A percentile compares a stretch with the other conserved stretches of the same genome.
phyloP scores from a whole-genome alignment of 2,113 vertebrate genomes.

The Menura novaehollandiae region DNA sequence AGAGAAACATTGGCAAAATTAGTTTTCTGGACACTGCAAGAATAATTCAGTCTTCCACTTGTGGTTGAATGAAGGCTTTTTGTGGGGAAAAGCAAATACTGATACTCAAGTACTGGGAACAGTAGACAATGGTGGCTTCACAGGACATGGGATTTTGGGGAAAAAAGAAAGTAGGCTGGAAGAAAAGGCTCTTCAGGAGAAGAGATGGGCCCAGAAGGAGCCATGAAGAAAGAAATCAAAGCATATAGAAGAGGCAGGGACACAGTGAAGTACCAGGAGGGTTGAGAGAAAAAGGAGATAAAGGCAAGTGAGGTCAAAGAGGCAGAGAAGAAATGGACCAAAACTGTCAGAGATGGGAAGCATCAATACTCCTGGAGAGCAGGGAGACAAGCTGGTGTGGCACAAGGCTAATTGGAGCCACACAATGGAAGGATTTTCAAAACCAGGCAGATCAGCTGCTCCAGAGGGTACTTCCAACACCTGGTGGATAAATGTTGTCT shows the following conservation, averaged over 20 bases:
- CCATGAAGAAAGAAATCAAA: background rate
- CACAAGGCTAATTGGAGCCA: background rate
- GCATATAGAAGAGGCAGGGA: background rate
- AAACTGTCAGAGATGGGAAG: conserved; percentile 1
- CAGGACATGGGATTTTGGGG: background rate
- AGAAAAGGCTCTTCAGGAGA: background rate
- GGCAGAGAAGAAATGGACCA: background rate
- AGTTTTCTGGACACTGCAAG: background rate
- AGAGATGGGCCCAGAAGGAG: background rate
- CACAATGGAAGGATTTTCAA: background rate
- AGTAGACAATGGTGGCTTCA: background rate
- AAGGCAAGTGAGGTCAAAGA: background rate
- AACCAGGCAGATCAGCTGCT: background rate
- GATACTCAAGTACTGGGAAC: background rate
- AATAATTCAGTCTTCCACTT: background rate
- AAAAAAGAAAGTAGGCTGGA: background rate
- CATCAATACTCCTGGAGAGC: background rate
- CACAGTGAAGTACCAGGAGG: background rate
- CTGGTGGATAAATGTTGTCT: background rate
- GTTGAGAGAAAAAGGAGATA: background rate
- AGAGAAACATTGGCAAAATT: background rate
- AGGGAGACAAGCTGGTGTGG: background rate
- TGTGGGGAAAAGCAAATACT: background rate
- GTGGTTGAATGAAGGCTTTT: background rate
- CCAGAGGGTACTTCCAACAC: background rate